phyloP scores from a whole-genome alignment of 2,113 vertebrate genomes.

The Chelonoidis abingdonii region DNA sequence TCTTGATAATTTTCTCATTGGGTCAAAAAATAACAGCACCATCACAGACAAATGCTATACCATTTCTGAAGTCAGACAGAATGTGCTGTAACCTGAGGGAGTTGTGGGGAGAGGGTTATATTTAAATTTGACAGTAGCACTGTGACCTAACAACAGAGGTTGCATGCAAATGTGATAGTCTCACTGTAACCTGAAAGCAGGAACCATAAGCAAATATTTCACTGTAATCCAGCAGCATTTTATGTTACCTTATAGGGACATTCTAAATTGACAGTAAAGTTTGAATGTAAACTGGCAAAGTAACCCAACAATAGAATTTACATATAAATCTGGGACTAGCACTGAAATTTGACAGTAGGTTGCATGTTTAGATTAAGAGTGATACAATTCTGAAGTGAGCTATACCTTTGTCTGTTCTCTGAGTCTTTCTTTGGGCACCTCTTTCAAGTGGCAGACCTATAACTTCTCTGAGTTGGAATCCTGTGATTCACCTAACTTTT shows the following conservation, averaged over 20 bases:
- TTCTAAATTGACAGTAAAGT: not conserved
- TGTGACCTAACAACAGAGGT: not conserved
- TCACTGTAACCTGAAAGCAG: not conserved
- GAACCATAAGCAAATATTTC: not conserved
- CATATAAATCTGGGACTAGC: not conserved
- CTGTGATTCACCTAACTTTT: no score
- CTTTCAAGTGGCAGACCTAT: not conserved
- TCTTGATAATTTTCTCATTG: not conserved
- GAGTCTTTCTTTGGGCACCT: not conserved
- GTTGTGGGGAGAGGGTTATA: not conserved
- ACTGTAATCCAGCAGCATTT: not conserved
- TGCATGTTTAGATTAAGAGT: not conserved
- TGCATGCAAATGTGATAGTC: not conserved
- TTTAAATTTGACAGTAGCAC: not conserved
- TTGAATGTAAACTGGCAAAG: not conserved
- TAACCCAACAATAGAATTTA: not conserved
- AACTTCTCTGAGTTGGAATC: no score
- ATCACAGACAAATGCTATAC: not conserved
- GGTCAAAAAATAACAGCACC: not conserved
- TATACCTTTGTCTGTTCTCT: not conserved
- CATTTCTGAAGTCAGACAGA: not conserved
- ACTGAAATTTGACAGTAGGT: not conserved
- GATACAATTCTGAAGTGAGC: not conserved
- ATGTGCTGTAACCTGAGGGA: not conserved
- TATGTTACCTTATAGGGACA: not conserved